phyloP scores from a whole-genome alignment of 2,797 vertebrate species.

The Danio choprae region DNA sequence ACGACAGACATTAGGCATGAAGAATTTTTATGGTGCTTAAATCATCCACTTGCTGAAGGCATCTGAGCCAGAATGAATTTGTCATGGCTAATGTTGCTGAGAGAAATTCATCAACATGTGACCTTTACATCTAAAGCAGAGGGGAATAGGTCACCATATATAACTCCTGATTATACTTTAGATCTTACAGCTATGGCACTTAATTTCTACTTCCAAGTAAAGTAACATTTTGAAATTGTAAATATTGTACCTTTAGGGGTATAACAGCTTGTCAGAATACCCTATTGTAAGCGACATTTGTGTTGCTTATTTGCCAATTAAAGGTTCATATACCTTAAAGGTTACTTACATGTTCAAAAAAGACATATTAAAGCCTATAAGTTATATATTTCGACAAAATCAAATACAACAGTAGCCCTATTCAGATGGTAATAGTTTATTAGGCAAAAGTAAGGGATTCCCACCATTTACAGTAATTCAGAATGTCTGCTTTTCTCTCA shows the following conservation, averaged over 20 bases:
- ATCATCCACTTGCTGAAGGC: background rate
- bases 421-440: no score
- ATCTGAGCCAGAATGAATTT: slow-evolving; percentile 3
- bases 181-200: background rate
- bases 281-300: background rate
- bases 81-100: background rate
- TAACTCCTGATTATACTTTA: slow-evolving; percentile 33
- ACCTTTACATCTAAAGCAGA: slow-evolving; percentile 40
- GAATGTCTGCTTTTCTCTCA: no score
- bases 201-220: background rate
- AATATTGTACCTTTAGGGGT: background rate
- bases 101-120: slow-evolving; percentile 14
- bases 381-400: no score
- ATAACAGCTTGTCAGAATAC: background rate
- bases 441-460: no score
- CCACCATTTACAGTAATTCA: no score
- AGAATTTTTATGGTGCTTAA: background rate
- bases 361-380: no score
- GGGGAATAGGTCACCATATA: slow-evolving; percentile 21
- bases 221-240: background rate
- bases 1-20: background rate
- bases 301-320: background rate
- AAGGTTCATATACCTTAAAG: no score
- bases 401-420: no score
- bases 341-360: no score